Evolutionary conservation across 2,888 invertebrate species (phyloP), one percentile per base, ranked within the genome.

Genomic region (Eupeodes latifasciatus): DNA sequence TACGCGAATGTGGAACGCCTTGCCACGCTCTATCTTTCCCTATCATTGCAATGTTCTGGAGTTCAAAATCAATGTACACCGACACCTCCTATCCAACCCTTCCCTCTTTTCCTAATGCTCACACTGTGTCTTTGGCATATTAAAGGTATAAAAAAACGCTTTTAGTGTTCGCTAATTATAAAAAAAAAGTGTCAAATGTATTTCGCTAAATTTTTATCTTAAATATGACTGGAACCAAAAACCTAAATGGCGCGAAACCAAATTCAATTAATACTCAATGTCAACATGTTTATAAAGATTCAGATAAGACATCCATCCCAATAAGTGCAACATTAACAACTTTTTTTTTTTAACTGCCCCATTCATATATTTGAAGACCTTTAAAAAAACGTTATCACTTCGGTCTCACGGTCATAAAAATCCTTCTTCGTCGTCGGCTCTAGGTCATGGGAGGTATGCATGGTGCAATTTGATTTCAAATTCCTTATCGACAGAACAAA

Each of bases 261-360:
- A 69, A 55, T 49, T 55, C 57, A 82, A 71, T 82, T 82, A 82
- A 62, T 34, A 44, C 67, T 66, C 64, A 82, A 59, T 59, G 34
- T 36, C 59, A 82, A 82, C 71, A 82, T 47, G 51, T 36, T 19
- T 36, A 27, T 27, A 36, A 36, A 40, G 40, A 40, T 40, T 49
- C 49, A 75, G 36, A 75, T 19, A 64, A 19, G 19, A 27, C 2
- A 27, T 27, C 27, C 27, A 27, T 44, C 40, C 5, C 40, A 40
- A 40, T 40, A 40, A 44, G 40, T 62, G 64, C 44, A 44, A 62
- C 62, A 62, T 40, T 19, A 40, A 64, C 16, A 34, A 44, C 11
- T 44, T 27, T 27, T 27, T 27, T 27, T 19, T 47, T 44, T 47
- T 19, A 19, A 64, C 44, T 64, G 64, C 47, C 44, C 11, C 11